Evolutionary conservation across 1,140 invertebrate genomes (phyloP).

Genomic region (Micrasema longulum): DNA sequence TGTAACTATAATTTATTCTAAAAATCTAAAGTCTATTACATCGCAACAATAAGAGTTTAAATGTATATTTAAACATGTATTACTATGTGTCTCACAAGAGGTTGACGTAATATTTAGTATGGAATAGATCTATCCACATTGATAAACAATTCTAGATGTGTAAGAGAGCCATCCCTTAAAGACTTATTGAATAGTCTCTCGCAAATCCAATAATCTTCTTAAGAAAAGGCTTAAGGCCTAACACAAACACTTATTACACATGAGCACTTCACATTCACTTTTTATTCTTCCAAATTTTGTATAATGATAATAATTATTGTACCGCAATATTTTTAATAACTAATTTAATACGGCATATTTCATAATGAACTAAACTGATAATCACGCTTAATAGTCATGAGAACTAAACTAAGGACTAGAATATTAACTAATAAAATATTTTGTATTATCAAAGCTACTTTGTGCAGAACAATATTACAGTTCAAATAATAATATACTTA

Average conservation of each 20-base stretch:
- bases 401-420: constrained; percentile 36
- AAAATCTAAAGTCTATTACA: constrained; percentile 1
- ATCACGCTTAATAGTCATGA: constrained; percentile 51
- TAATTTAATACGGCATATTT: constrained; percentile 25
- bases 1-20: neutral
- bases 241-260: constrained; percentile 26
- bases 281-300: constrained; percentile 30
- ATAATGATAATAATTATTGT: constrained; percentile 12
- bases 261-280: constrained; percentile 23
- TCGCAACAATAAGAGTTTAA: neutral
- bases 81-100: constrained; percentile 42
- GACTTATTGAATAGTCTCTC: constrained; percentile 34
- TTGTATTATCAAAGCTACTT: constrained; percentile 44
- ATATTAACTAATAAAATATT: constrained; percentile 32
- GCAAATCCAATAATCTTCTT: constrained; percentile 13
- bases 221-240: constrained; percentile 12
- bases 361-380: constrained; percentile 42
- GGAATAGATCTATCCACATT: neutral
- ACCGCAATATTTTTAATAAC: constrained; percentile 21
- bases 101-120: constrained; percentile 28
- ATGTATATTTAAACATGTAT: constrained; percentile 6
- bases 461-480: constrained; percentile 55
- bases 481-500: constrained; percentile 43
- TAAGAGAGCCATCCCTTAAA: constrained; percentile 36
- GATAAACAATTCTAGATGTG: constrained; percentile 7